Base-by-base conservation (phyloP, 2,797 vertebrate species). In the Distichodus sexfasciatus region DNA sequence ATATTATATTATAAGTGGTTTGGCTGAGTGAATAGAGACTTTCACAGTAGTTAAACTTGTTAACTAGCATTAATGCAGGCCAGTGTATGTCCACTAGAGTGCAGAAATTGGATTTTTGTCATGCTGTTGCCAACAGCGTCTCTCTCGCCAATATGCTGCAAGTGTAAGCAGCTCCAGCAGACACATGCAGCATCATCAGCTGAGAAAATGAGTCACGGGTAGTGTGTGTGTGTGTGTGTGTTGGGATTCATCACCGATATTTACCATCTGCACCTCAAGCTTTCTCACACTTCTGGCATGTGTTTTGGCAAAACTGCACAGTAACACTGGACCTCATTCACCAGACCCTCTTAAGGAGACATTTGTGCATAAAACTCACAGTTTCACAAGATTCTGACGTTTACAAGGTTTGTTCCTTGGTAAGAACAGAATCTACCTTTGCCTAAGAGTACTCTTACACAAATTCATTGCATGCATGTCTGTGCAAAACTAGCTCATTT, bases 161-260 rank as follows among this genome's bases (percentile, higher is more conserved):
- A 62, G 40, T 54, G 55, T 73, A 61, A 72, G 55, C 24, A 36
- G 55, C 35, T 53, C 48, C 50, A 55, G 61, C 61, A 66, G 47
- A 72, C 66, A 58, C 28, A 48, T 47, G 33, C 69, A 59, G 71
- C 63, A 72, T 72, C 63, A 72, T 72, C 53, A 73, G 71, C 61
- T 48, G 67, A 31, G 48, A 40, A 62, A 41, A 67, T 66, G 71
- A 73, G 51, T 67, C 64, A 73, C 17, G 24, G 48, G 40, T n/a
- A n/a, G n/a, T n/a, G n/a, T n/a, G n/a, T n/a, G n/a, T n/a, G n/a
- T n/a, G n/a, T n/a, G n/a, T n/a, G n/a, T 59, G 47, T 60, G 40
- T 67, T 38, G 43, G 58, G 28, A 62, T 23, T 67, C 67, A 66
- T 67, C 31, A 11, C 29, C 38, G 40, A 63, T 67, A 62, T 67